Percentiles rank a stretch among this genome's conserved stretches.
Conservation (phyloP, 2,113 vertebrate species). For the Hydropotes inermis region DNA sequence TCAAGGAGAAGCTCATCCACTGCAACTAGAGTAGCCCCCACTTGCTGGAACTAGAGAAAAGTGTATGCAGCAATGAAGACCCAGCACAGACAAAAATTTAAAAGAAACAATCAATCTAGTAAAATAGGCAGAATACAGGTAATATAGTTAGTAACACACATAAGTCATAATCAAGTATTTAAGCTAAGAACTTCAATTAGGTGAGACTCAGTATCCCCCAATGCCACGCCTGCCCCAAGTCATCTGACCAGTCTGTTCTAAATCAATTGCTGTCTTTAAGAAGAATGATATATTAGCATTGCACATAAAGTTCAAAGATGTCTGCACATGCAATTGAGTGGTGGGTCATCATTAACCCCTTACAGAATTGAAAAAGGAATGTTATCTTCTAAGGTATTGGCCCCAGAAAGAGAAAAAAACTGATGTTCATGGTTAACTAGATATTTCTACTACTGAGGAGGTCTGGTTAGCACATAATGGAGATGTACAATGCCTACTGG, state of each 20-base stretch:
- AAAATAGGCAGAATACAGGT: neutral
- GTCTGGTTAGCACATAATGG: neutral
- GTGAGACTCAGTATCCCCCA: neutral
- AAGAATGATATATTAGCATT: neutral
- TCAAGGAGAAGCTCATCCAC: neutral
- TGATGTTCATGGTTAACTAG: neutral
- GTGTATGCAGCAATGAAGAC: rapidly evolving
- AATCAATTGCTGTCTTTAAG: neutral
- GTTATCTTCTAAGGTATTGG: neutral
- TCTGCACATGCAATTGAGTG: neutral
- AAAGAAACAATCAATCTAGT: neutral
- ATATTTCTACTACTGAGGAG: neutral
- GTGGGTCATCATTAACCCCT: neutral
- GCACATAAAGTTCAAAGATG: neutral
- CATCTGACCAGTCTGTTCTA: neutral
- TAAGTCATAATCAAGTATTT: neutral
- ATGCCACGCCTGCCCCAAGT: rapidly evolving
- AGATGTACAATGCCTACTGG: neutral
- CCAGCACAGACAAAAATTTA: neutral
- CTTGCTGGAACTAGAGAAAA: neutral
- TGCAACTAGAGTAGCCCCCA: neutral
- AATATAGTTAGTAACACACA: neutral
- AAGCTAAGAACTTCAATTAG: neutral
- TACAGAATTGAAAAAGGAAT: neutral
- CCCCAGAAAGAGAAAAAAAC: neutral